Evolutionary conservation across 2,888 invertebrate genomes (phyloP).

Genomic region (Lamproptera curius): DNA sequence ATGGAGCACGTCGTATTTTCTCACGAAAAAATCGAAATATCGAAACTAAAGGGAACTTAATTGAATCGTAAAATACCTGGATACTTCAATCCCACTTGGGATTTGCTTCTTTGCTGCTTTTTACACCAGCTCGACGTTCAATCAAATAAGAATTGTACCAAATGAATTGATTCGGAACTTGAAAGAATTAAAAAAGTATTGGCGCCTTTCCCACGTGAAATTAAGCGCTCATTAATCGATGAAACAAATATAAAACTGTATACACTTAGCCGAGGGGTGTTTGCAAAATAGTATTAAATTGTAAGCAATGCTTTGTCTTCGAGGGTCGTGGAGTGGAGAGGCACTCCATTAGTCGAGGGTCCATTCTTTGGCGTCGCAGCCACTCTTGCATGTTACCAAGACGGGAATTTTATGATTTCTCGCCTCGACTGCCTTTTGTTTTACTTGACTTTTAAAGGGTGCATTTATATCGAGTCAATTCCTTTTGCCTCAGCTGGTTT

Average conservation of each 20-base stretch:
- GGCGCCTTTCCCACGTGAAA: slow-evolving; percentile 21
- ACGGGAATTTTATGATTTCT: slow-evolving; percentile 24
- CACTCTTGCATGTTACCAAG: slow-evolving; percentile 28
- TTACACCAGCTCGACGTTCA: too few species aligned
- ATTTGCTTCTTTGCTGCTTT: too few species aligned
- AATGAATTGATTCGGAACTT: not conserved
- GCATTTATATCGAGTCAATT: too few species aligned
- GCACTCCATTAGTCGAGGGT: slow-evolving; percentile 51
- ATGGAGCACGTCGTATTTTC: too few species aligned
- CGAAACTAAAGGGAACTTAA: too few species aligned
- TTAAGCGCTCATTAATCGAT: slow-evolving; percentile 57
- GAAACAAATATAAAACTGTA: slow-evolving; percentile 47
- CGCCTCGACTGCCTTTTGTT: slow-evolving; percentile 24
- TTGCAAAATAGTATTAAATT: slow-evolving; percentile 69
- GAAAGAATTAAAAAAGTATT: too few species aligned
- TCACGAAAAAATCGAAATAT: too few species aligned
- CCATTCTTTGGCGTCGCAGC: slow-evolving; percentile 11
- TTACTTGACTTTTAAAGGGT: slow-evolving; percentile 30
- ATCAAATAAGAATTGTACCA: too few species aligned
- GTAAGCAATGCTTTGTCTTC: slow-evolving; percentile 53
- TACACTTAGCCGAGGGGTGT: slow-evolving; percentile 51
- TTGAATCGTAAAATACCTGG: too few species aligned
- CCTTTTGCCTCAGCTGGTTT: too few species aligned
- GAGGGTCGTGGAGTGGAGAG: slow-evolving; percentile 28
- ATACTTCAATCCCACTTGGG: too few species aligned